Evolutionary conservation across 2,797 vertebrate species (phyloP), one percentile per base, ranked within the genome.

Genomic region (Danio kyathit): DNA sequence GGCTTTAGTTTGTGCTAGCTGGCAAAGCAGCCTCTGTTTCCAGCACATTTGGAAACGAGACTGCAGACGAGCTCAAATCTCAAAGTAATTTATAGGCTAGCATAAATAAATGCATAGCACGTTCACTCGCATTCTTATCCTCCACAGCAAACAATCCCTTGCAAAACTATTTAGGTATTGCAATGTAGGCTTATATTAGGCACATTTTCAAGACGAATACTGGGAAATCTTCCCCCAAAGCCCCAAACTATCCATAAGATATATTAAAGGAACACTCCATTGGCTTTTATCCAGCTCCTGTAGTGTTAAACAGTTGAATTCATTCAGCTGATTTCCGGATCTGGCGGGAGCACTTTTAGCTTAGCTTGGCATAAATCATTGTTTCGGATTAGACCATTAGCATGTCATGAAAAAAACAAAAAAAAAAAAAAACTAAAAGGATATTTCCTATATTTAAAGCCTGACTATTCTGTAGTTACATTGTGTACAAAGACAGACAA

Each of bases 141-240:
- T 41, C 29, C 38, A 54, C 57, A 72, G 66, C 69, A 66, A 56
- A 48, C 51, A 65, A 74, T 65, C 67, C 59, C 77, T 64, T 79
- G 77, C 69, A 72, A 79, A 54, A 72, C 67, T 41, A 59, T 79
- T 79, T 46, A 73, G 70, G 69, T 80, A 80, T 64, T 80, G 79
- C 79, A 74, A 80, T 74, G 70, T 80, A 60, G 70, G 79, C 70
- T 73, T 74, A 38, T 79, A 79, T 63, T 64, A 74, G 70, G 79
- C 79, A 80, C 79, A 74, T 80, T 64, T 73, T 80, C 70, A 59
- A 66, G 79, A 80, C 70, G 74, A 80, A 80, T 70, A 11, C 3
- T 8, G 2, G 69, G 77, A 14, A 65, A 17, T 71, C 38, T 7
- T 71, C 29, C 57, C 66, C 66, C 29, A 56, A 73, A 80, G 14